Percentiles rank a stretch among this genome's conserved stretches.
Conservation (phyloP, 2,797 vertebrate species). For the Setipinna tenuifilis region DNA sequence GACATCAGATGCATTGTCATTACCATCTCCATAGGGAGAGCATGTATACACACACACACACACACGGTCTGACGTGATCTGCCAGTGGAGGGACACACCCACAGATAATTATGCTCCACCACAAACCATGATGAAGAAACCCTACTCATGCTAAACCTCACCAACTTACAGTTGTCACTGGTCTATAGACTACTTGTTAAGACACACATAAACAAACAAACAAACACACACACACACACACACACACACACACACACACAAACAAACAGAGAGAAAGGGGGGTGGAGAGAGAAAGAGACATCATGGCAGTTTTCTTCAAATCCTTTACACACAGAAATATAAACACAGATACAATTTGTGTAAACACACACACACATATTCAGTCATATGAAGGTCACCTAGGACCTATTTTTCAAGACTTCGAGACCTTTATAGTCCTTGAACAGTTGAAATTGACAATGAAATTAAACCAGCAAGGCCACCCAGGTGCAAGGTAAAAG, state of each 20-base stretch:
- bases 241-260: neutral
- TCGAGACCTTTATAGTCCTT: too few species aligned
- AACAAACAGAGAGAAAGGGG: too few species aligned
- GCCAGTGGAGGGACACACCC: neutral
- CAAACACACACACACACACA: neutral
- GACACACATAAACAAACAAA: neutral
- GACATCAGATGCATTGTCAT: neutral
- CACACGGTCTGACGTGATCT: neutral
- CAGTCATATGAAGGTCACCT: too few species aligned
- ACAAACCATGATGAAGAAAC: neutral
- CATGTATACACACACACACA: neutral
- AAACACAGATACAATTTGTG: neutral
- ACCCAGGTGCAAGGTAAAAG: too few species aligned
- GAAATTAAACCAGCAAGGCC: too few species aligned
- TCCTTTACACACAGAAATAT: neutral
- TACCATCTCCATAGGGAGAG: neutral
- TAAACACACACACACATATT: neutral
- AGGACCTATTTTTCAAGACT: too few species aligned
- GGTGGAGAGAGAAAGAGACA: too few species aligned
- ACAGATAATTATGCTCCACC: neutral
- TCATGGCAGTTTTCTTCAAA: too few species aligned
- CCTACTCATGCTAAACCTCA: neutral
- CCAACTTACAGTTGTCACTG: neutral
- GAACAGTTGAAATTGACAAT: too few species aligned
- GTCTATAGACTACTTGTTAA: neutral